phyloP scores from a whole-genome alignment of 2,113 vertebrate genomes.

The human region DNA sequence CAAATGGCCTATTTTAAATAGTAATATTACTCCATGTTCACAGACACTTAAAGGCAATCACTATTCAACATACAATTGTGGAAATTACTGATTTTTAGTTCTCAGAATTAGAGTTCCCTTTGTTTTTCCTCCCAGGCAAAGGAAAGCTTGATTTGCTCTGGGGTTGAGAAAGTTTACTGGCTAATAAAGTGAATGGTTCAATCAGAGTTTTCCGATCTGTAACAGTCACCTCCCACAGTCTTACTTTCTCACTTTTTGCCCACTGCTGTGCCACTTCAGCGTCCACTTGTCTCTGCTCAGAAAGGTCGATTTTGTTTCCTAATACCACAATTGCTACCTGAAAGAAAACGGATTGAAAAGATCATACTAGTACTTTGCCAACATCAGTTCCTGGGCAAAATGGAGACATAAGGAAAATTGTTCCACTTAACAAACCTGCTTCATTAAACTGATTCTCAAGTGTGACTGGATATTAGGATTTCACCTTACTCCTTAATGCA shows the following conservation, averaged over 20 bases:
- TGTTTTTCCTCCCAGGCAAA: slow-evolving; percentile 94
- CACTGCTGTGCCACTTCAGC: slow-evolving; percentile 92
- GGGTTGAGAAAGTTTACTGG: slow-evolving; percentile 94
- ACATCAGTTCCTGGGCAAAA: not conserved
- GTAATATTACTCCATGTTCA: not conserved
- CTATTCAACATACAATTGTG: not conserved
- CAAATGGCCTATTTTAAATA: not conserved
- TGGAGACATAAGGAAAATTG: not conserved
- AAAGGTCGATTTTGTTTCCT: slow-evolving; percentile 94
- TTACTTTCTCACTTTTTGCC: slow-evolving; percentile 93
- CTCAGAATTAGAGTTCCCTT: slow-evolving; percentile 90
- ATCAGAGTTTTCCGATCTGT: slow-evolving; percentile 90
- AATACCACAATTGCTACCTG: slow-evolving; percentile 93
- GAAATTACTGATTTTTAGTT: slow-evolving; percentile 77
- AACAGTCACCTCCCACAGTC: slow-evolving; percentile 96
- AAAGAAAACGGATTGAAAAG: slow-evolving; percentile 33
- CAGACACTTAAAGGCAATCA: not conserved
- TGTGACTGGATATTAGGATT: not conserved
- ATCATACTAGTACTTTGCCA: not conserved
- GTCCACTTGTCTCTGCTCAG: slow-evolving; percentile 92
- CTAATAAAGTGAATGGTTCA: slow-evolving; percentile 94
- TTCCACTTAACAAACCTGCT: not conserved
- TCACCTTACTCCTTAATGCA: not conserved
- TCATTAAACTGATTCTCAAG: not conserved
- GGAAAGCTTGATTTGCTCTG: slow-evolving; percentile 96